Percentiles rank a stretch among this genome's conserved stretches.
phyloP scores from a whole-genome alignment of 2,797 vertebrate genomes.

The Phataginus tricuspis region DNA sequence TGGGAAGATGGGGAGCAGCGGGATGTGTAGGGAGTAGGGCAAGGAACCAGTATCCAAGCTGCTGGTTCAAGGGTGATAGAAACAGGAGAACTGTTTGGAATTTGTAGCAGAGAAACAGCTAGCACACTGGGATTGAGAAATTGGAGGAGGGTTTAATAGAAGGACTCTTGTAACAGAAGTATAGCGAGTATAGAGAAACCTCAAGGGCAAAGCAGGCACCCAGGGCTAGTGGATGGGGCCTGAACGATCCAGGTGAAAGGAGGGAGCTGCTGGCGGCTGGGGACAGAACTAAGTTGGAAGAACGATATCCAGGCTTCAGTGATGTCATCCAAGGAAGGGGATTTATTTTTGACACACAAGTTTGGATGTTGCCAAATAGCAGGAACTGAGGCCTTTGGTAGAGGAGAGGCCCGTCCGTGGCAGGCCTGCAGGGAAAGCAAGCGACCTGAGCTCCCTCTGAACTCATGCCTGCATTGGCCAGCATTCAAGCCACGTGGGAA shows the following conservation, averaged over 20 bases:
- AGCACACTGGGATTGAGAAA: neutral
- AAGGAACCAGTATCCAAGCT: neutral
- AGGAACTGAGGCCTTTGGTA: neutral
- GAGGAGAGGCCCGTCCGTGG: neutral
- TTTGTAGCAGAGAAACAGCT: constrained; percentile 12
- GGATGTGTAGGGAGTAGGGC: neutral
- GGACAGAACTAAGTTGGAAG: neutral
- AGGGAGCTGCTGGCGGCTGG: neutral
- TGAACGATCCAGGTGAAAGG: neutral
- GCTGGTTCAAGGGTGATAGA: neutral
- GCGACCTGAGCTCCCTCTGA: neutral
- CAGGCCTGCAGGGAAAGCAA: neutral
- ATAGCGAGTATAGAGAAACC: neutral
- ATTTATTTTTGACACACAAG: neutral
- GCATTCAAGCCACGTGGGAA: neutral
- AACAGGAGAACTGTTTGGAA: neutral
- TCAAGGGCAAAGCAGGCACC: rapidly evolving
- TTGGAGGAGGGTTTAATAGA: neutral
- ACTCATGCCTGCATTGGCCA: neutral
- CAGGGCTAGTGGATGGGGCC: too few species aligned
- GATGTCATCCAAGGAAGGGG: neutral
- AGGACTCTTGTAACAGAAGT: neutral
- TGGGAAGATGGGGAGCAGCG: neutral
- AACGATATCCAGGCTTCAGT: neutral
- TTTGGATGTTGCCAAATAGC: neutral